Conservation (phyloP, 2,797 vertebrate genomes). For the Morus bassanus region DNA sequence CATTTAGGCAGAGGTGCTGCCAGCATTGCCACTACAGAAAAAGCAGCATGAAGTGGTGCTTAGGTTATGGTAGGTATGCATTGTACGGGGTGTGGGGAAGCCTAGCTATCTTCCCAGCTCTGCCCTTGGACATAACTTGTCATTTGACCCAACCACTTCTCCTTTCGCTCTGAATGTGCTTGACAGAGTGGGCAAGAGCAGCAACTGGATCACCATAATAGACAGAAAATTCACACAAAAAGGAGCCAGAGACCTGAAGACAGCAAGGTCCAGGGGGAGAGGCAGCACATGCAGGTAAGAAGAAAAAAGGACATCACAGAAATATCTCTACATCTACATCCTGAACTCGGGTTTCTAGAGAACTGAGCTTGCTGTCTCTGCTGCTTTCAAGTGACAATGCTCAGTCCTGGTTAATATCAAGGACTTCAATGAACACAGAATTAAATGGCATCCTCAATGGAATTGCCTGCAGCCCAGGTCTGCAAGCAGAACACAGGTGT, state of each 20-base stretch:
- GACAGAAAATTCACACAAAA: background rate
- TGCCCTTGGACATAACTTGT: background rate
- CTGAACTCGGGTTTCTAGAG: background rate
- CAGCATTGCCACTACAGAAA: background rate
- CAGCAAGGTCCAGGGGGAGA: background rate
- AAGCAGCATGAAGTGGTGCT: background rate
- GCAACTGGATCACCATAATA: background rate
- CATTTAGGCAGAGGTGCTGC: background rate
- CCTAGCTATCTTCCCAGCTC: background rate
- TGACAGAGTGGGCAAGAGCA: background rate
- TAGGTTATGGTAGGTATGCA: background rate
- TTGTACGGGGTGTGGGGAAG: background rate
- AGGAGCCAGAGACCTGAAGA: background rate
- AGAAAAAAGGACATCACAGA: background rate
- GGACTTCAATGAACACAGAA: background rate
- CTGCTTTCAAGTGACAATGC: background rate
- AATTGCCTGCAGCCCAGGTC: background rate
- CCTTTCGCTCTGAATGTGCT: background rate
- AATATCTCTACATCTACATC: background rate
- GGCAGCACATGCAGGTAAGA: fast-evolving
- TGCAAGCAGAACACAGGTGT: background rate
- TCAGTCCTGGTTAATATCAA: background rate
- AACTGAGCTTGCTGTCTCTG: background rate
- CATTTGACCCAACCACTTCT: background rate
- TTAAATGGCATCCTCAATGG: background rate